A percentile compares a stretch with the other conserved stretches of the same genome.
Conservation (phyloP, 1,140 invertebrate genomes). For the Reticulitermes speratus region DNA sequence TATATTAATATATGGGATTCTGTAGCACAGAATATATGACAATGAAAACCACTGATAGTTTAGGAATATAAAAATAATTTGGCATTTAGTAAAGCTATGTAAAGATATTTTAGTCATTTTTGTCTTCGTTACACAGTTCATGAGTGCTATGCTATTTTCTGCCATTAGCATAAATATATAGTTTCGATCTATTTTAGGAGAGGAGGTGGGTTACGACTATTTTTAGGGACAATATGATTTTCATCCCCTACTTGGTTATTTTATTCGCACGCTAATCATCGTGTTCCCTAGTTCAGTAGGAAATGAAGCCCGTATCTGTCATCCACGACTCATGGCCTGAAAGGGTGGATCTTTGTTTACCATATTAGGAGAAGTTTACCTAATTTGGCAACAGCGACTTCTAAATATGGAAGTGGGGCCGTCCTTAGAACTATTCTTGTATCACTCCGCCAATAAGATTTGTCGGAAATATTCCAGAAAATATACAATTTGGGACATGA, state of each 20-base stretch:
- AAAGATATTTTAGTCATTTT: no score
- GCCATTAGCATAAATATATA: slow-evolving; percentile 12
- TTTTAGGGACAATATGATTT: slow-evolving; percentile 17
- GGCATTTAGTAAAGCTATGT: no score
- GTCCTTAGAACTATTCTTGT: slow-evolving; percentile 22
- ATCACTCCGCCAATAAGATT: slow-evolving; percentile 31
- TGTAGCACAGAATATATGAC: no score
- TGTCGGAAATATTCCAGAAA: not conserved
- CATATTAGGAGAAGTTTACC: slow-evolving; percentile 46
- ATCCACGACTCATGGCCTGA: slow-evolving; percentile 7
- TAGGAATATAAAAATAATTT: no score
- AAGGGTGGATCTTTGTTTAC: slow-evolving; percentile 41
- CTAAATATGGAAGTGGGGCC: slow-evolving; percentile 44
- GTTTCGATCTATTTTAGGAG: slow-evolving; percentile 11
- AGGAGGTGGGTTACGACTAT: slow-evolving; percentile 4
- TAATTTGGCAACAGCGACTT: slow-evolving; percentile 47
- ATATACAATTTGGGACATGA: not conserved
- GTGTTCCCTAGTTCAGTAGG: slow-evolving; percentile 24
- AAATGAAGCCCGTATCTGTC: slow-evolving; percentile 32
- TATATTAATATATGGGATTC: no score
- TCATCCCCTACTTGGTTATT: slow-evolving; percentile 14
- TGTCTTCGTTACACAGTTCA: not conserved
- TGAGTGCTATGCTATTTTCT: not conserved
- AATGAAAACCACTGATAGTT: no score
- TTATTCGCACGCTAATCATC: not conserved